Evolutionary conservation across 2,888 invertebrate genomes (phyloP), one percentile per base, ranked within the genome.

Genomic region (Lasioglossum oenotherae): DNA sequence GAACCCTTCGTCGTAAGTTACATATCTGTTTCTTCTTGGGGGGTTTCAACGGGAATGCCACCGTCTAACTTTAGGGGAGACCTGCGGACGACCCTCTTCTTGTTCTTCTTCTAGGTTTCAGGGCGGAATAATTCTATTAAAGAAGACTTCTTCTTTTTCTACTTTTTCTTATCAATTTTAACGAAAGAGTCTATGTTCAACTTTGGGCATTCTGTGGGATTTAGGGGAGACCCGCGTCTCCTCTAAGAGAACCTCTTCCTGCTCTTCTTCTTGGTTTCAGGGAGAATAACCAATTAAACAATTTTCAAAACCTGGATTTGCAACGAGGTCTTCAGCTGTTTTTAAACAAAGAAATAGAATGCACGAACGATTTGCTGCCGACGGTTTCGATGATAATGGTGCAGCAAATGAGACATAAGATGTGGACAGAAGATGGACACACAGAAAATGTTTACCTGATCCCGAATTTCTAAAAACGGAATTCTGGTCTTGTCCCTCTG

Each of bases 1-100:
- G 98, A 89, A 96, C 96, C 71, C 96, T 96, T 93, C 95, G 98
- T 84, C 98, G 98, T 98, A 96, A 97, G 98, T 97, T 92, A 12
- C 4, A 16, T 35, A 6, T 16, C 10, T 31, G 5, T 1, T 60
- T 60, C 27, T 12, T 12, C 6, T 53, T 23, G 2, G 31, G 1
- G 31, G 31, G 53, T 53, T 53, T 53, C 53, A 53, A 8, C 53
- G 6, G 2, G 19, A 23, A 53, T 8, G 6, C 23, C 23, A 6
- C 2, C 8, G 53, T 2, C 8, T 23, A 23, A 53, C 23, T 53
- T 53, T 8, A 23, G 53, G 23, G 53, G 53, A 53, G 23, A 53
- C 8, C 19, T 6, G 53, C 23, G 2, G 53, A 23, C 0, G 53
- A 23, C 8, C 23, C 23, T 23, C 23, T 8, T 23, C 23, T 53